Conservation (phyloP, 2,113 vertebrate species). For the Electrona antarctica region DNA sequence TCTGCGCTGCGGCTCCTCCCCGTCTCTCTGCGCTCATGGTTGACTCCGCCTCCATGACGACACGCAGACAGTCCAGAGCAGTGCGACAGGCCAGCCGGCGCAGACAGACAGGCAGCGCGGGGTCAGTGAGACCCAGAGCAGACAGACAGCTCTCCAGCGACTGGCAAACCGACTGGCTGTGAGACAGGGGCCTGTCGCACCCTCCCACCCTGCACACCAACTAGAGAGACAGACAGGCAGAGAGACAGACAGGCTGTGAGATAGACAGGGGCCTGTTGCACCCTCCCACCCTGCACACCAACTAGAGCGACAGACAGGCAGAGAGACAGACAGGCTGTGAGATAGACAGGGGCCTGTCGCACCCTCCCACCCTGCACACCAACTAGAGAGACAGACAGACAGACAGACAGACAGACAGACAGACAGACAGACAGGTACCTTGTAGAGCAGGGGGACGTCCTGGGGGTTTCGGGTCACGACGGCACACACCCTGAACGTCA, state of each 20-base stretch:
- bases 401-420: too few relatives aligned
- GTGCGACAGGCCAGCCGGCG: slow-evolving; percentile 8
- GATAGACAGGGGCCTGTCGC: too few relatives aligned
- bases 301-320: slow-evolving; percentile 7
- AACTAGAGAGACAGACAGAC: too few relatives aligned
- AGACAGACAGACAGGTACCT: slow-evolving; percentile 55
- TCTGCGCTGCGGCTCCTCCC: slow-evolving; percentile 67
- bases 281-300: too few relatives aligned
- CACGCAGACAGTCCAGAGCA: slow-evolving; percentile 66
- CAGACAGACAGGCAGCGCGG: slow-evolving; percentile 51
- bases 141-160: slow-evolving; percentile 68
- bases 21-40: slow-evolving; percentile 63
- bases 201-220: slow-evolving; percentile 74
- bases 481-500: slow-evolving; percentile 75
- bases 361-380: too few relatives aligned
- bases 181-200: slow-evolving; percentile 62
- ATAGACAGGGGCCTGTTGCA: too few relatives aligned
- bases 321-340: neutral
- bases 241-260: neutral
- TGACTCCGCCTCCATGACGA: slow-evolving; percentile 70
- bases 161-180: slow-evolving; percentile 64
- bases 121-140: slow-evolving; percentile 66
- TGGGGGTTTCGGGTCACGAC: slow-evolving; percentile 76
- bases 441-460: slow-evolving; percentile 76
- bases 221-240: slow-evolving; percentile 46